Evolutionary conservation across 1,140 invertebrate species (phyloP), one percentile per base, ranked within the genome.

Genomic region (Drosophila subpulchrella): DNA sequence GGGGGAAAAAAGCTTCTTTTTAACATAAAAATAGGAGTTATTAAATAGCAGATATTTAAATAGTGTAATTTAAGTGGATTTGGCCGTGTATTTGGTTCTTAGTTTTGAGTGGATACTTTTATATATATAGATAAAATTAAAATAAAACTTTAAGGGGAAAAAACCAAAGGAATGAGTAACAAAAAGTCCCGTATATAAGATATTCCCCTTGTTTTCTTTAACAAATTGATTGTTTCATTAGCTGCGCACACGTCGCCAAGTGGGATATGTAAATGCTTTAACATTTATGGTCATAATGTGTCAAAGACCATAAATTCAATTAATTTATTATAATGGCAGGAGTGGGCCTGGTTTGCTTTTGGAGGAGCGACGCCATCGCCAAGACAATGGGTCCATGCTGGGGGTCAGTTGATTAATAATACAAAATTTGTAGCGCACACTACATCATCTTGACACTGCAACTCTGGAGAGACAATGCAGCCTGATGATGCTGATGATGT

Each of bases 261-360:
- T 50, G 36, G 66, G 20, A 62, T 72, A 82, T 71, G 78, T 47
- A 75, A 71, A 88, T 81, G 58, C 54, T 70, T 61, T 48, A 88
- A 65, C 84, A 58, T 81, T 83, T 89, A 90, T 90, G 84, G 77
- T 48, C 84, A 89, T 89, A 84, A 89, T 84, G 85, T 89, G 84
- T 82, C 78, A 89, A 91, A 79, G 81, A 72, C 44, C 83, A 80
- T 91, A 91, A 91, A 88, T 78, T 88, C 78, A 84, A 91, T 86
- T 90, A 91, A 91, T 91, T 91, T 91, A 91, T 91, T 89, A 78
- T 80, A 78, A 75, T 79, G 68, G 50, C 78, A 89, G 36, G 63
- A 75, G 36, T 54, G 51, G 39, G 65, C 54, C 13, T 34, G 61
- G 27, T 36, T 48, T 20, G 12, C 13, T 36, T 24, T 13, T 4